Base-by-base conservation (phyloP, 2,113 vertebrate genomes). In the Micromys minutus region DNA sequence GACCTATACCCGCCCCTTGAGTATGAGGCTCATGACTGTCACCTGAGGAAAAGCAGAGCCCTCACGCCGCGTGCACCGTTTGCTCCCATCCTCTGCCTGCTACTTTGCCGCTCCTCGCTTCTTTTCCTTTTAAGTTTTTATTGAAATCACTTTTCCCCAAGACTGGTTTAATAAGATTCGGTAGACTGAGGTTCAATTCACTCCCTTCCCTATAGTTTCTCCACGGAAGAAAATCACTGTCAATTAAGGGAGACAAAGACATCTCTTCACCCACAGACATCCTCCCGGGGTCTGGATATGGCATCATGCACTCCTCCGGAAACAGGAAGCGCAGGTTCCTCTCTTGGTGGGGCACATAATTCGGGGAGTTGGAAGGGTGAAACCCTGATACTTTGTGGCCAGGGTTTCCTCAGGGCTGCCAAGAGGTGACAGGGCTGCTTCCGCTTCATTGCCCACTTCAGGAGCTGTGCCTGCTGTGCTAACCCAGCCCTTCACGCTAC, bases 171-270 rank as follows among this genome's bases (percentile, higher is more conserved):
- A 84, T 90, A 94, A 91, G 83, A 85, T 0, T 0, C 89, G 72
- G 72, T n/a, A 72, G 87, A 71, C 15, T 86, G 90, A 92, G 92
- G 77, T 86, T 77, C 90, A 71, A 89, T 94, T 79, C 3, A 2
- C 55, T 93, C 74, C 42, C 76, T 96, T 97, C 94, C 83, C 88
- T 85, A 34, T 63, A 59, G 95, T 96, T 96, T 86, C 92, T 81
- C 94, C 97, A 16, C 45, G 50, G 76, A 57, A 93, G 90, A 97
- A 79, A 90, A 90, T 87, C 71, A 42, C 65, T 69, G 96, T 94
- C 89, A 89, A 65, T 93, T 92, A 95, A 61, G 19, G 76, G 52
- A 52, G 85, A 96, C 85, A 79, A 81, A 94, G 93, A 88, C 87
- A 8, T 72, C 85, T 74, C 94, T 55, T 34, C 17, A 59, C 77